Evolutionary conservation across 2,113 vertebrate species (phyloP), one percentile per base, ranked within the genome.

Genomic region (Elgaria multicarinata): DNA sequence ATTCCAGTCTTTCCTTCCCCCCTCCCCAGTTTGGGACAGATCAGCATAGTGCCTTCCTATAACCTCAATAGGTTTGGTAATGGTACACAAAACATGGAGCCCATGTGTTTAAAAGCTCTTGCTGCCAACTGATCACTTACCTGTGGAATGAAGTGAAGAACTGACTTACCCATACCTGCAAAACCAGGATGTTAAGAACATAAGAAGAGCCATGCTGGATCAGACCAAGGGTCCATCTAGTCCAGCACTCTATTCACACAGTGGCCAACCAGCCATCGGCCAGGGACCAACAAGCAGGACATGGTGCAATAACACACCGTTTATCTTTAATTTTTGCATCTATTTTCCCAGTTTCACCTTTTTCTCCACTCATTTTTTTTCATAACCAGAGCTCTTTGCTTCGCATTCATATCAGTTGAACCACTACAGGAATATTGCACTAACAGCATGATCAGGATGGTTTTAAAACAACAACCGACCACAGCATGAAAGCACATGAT

Each of bases 121-220:
- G 0, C 6, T 89, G 66, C 22, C 0, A 0, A 4, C 36, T 16
- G 44, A 50, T 1, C 0, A 36, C 0, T 76, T 83, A 71, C 28
- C 64, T 55, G 36, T 76, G 39, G 24, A 7, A 76, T 44, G 75
- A 10, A 26, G 18, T 44, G 75, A 22, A 76, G 75, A 26, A 76
- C 7, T 76, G 26, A 39, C 31, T 55, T 4, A 46, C 20, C 36
- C 1, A 42, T 36, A 36, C n/a, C 44, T 33, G 46, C 13, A 78
- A 24, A 50, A 78, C 33, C 24, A 1, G 13, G n/a, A n/a, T n/a
- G n/a, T n/a, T n/a, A n/a, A n/a, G n/a, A n/a, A n/a, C n/a, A n/a
- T n/a, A n/a, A n/a, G n/a, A n/a, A n/a, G n/a, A n/a, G n/a, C n/a
- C n/a, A n/a, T n/a, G n/a, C n/a, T n/a, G n/a, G n/a, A n/a, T n/a